A percentile compares a stretch with the other conserved stretches of the same genome.
These are phyloP conservation scores for Anneissia japonica DNA, from an alignment of 35 echinoderm and acorn worm genomes.

Conservation along the genomic window DNA sequence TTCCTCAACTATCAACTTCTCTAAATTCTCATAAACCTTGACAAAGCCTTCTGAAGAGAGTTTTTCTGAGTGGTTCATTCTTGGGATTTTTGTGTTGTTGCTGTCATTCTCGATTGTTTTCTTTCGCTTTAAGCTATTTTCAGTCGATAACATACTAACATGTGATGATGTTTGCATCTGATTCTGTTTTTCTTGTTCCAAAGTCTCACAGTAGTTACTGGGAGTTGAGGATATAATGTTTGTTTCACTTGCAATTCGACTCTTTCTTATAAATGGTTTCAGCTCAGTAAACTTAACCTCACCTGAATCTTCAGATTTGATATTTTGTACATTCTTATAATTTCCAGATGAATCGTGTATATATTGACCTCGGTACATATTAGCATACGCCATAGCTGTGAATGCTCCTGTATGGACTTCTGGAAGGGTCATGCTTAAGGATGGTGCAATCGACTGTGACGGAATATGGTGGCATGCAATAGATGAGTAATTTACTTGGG, in stretches of 20 bases:
- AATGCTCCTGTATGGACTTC: conserved; percentile 86
- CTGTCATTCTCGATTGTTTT: neutral
- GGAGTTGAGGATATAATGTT: neutral
- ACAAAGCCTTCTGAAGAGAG: neutral
- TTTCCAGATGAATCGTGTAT: neutral
- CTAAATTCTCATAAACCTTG: neutral
- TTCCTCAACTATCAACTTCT: neutral
- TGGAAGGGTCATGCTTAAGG: conserved; percentile 66
- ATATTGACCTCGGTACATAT: conserved; percentile 56
- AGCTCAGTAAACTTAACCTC: neutral
- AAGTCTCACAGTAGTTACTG: neutral
- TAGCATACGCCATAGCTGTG: conserved; percentile 88
- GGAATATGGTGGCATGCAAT: too few species aligned
- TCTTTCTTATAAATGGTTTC: neutral
- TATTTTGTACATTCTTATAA: neutral
- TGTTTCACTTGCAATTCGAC: neutral
- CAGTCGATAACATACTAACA: neutral
- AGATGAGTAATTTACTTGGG: neutral
- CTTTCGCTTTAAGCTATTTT: neutral
- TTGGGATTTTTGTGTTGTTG: neutral
- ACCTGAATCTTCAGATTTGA: neutral
- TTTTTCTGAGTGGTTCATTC: neutral
- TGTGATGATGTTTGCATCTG: neutral
- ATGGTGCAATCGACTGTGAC: neutral
- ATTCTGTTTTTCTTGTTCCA: neutral